phyloP scores from a whole-genome alignment of 2,888 invertebrate genomes.

The Liposcelis brunnea region DNA sequence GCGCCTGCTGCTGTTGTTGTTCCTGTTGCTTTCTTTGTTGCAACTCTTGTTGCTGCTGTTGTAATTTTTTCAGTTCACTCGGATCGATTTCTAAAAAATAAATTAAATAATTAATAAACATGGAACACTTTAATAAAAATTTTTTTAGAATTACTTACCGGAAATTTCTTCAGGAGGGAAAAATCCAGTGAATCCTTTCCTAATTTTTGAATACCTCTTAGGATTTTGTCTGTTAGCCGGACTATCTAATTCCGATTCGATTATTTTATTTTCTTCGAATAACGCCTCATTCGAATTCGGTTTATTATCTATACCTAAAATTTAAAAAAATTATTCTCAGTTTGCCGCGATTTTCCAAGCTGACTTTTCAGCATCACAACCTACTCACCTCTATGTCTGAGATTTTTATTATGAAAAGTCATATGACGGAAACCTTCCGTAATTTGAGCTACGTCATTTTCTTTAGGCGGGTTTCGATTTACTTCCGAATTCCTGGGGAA shows the following conservation, averaged over 20 bases:
- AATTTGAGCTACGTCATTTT: no score
- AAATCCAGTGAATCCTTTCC: conserved; percentile 1
- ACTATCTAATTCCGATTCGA: background rate
- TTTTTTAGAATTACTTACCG: background rate
- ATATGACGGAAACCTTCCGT: no score
- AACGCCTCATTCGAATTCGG: no score
- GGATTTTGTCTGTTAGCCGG: conserved; percentile 6
- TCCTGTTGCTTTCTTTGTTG: conserved; percentile 23
- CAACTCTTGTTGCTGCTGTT: conserved; percentile 19
- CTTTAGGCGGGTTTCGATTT: no score
- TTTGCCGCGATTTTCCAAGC: no score
- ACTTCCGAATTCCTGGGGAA: no score
- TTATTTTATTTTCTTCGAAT: no score
- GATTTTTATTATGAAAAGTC: no score
- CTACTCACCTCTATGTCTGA: no score
- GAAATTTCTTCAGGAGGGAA: conserved; percentile 1
- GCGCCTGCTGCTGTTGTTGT: conserved; percentile 19
- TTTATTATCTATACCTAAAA: no score
- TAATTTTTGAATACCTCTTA: conserved; percentile 5
- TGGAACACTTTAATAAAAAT: conserved; percentile 5
- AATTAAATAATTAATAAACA: conserved; percentile 9
- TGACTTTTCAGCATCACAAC: no score
- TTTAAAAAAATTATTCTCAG: no score
- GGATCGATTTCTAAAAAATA: conserved; percentile 22
- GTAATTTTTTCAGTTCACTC: conserved; percentile 10